phyloP scores from a whole-genome alignment of 2,888 invertebrate genomes.

The Melanargia galathea region DNA sequence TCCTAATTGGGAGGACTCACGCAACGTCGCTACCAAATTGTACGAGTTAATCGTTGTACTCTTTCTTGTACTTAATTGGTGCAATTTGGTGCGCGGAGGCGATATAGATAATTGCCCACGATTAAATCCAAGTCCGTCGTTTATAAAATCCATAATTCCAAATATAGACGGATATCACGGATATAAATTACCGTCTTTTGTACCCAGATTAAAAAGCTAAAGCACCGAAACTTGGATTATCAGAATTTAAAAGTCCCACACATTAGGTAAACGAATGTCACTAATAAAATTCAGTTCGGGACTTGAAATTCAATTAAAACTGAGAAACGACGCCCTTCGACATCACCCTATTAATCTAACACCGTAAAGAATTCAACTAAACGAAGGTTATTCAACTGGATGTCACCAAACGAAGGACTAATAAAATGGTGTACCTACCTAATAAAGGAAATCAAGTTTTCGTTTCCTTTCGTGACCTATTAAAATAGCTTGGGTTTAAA shows the following conservation, averaged over 20 bases:
- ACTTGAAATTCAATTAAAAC: neutral
- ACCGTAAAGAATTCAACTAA: neutral
- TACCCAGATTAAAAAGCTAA: neutral
- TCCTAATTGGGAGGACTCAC: conserved; percentile 60
- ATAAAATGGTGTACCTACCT: neutral
- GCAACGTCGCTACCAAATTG: conserved; percentile 68
- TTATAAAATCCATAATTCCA: conserved; percentile 26
- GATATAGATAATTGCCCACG: conserved; percentile 62
- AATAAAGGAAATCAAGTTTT: conserved; percentile 28
- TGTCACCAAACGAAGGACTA: neutral
- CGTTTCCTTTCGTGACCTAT: conserved; percentile 35
- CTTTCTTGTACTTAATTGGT: conserved; percentile 62
- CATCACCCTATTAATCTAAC: neutral
- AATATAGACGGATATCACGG: conserved; percentile 19
- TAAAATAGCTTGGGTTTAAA: conserved; percentile 40
- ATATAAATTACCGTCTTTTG: neutral
- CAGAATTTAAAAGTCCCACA: neutral
- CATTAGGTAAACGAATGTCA: neutral
- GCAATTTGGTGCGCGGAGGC: conserved; percentile 64
- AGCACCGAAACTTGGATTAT: neutral
- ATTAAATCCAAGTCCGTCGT: conserved; percentile 59
- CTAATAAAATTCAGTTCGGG: neutral
- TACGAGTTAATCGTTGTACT: conserved; percentile 59
- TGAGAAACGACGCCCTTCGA: neutral
- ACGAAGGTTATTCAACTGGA: conserved; percentile 2